These are phyloP conservation scores for Nannospalax galili DNA, from an alignment of 2,113 vertebrate species.

Conservation along the genomic window DNA sequence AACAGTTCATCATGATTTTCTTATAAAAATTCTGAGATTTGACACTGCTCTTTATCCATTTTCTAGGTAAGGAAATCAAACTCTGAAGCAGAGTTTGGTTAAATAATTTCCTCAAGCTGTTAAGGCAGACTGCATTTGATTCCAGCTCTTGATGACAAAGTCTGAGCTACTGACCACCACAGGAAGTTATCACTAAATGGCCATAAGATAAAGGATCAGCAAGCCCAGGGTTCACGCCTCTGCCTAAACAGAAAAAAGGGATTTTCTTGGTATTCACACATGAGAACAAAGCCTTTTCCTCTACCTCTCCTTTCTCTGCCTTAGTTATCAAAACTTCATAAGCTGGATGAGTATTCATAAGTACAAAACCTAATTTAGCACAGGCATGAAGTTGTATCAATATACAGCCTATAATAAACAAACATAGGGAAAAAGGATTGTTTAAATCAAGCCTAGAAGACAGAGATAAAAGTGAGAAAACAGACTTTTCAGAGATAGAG, in stretches of 20 bases:
- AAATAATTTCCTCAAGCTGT: background rate
- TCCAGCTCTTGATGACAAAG: background rate
- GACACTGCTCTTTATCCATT: background rate
- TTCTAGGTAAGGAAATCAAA: conserved; percentile 22
- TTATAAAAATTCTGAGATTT: conserved; percentile 24
- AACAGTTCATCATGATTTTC: conserved; percentile 18
- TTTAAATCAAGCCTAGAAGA: conserved; percentile 4
- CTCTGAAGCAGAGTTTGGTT: background rate
- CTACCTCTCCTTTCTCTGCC: background rate
- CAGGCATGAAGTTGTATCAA: conserved; percentile 19
- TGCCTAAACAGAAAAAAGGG: background rate
- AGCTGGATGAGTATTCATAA: conserved; percentile 3
- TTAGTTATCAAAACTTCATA: background rate
- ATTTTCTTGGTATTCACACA: background rate
- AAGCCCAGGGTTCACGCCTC: background rate
- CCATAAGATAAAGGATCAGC: background rate
- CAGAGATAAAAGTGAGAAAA: background rate
- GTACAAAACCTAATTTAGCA: background rate
- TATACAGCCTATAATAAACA: background rate
- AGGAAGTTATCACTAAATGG: background rate
- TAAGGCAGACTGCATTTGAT: background rate
- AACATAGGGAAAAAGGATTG: background rate
- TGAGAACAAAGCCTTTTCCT: background rate
- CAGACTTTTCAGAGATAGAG: background rate
- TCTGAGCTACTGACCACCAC: background rate